A percentile compares a stretch with the other conserved stretches of the same genome.
phyloP scores from a whole-genome alignment of 1,140 invertebrate genomes.

The Neuroterus valhalla region DNA sequence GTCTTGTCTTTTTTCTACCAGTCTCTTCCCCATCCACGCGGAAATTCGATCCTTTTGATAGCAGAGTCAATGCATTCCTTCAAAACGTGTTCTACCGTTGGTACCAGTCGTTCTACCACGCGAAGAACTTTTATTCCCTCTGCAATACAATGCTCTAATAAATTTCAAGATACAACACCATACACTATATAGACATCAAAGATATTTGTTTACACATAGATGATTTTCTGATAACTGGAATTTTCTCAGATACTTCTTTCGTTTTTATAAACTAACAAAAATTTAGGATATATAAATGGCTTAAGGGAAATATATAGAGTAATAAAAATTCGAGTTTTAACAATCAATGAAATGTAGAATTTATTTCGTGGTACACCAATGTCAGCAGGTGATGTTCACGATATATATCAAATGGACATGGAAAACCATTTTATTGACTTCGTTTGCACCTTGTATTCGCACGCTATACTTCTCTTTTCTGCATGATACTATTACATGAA shows the following conservation, averaged over 20 bases:
- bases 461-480: background rate
- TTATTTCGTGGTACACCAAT: too few relatives aligned
- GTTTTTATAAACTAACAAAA: too few relatives aligned
- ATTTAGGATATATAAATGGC: too few relatives aligned
- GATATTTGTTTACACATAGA: background rate
- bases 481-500: background rate
- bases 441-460: background rate
- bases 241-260: too few relatives aligned
- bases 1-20: constrained; percentile 32
- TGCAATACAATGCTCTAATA: background rate
- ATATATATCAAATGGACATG: background rate
- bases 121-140: constrained; percentile 21
- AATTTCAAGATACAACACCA: background rate
- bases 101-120: constrained; percentile 20
- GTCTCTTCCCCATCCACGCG: constrained; percentile 29
- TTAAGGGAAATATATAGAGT: too few relatives aligned
- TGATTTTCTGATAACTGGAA: too few relatives aligned
- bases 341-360: too few relatives aligned
- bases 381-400: too few relatives aligned
- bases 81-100: constrained; percentile 22
- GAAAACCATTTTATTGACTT: background rate
- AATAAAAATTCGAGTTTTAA: too few relatives aligned
- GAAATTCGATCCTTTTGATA: constrained; percentile 42
- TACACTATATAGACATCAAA: background rate
- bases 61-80: constrained; percentile 36